These are phyloP conservation scores for Baronia brevicornis DNA, from an alignment of 2,888 invertebrate genomes.

Conservation along the genomic window DNA sequence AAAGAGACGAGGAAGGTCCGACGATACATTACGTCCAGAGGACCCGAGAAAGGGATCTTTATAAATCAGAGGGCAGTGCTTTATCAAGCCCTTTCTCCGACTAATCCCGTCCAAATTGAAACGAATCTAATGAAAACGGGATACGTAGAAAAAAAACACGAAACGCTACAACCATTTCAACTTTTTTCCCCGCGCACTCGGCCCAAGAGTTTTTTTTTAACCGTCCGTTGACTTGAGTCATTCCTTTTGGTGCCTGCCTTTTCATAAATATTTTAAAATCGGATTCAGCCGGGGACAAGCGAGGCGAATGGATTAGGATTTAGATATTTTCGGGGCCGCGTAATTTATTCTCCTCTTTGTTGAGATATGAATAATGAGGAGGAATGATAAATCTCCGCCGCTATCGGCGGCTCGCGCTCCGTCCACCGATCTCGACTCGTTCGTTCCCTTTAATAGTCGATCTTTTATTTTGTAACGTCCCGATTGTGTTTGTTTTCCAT, in stretches of 20 bases:
- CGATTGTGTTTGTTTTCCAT: constrained; percentile 20
- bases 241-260: constrained; percentile 56
- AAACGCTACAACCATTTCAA: constrained; percentile 67
- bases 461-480: constrained; percentile 25
- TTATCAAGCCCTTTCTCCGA: constrained; percentile 65
- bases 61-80: constrained; percentile 69
- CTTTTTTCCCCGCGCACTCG: constrained; percentile 69
- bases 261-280: constrained; percentile 75
- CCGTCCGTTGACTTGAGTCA: constrained; percentile 53
- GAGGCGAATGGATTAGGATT: constrained; percentile 72
- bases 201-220: constrained; percentile 58
- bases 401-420: constrained; percentile 39
- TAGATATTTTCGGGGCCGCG: constrained; percentile 70
- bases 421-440: constrained; percentile 27
- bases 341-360: constrained; percentile 71
- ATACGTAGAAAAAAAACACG: constrained; percentile 56
- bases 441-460: constrained; percentile 39
- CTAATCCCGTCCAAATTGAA: constrained; percentile 72
- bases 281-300: constrained; percentile 69
- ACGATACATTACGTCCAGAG: constrained; percentile 62
- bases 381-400: constrained; percentile 46
- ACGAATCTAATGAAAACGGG: constrained; percentile 70
- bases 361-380: constrained; percentile 70
- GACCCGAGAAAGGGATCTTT: constrained; percentile 51
- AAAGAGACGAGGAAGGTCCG: constrained; percentile 27